Evolutionary conservation across 2,888 invertebrate species (phyloP), one percentile per base, ranked within the genome.

Genomic region (Bhutanitis thaidina): DNA sequence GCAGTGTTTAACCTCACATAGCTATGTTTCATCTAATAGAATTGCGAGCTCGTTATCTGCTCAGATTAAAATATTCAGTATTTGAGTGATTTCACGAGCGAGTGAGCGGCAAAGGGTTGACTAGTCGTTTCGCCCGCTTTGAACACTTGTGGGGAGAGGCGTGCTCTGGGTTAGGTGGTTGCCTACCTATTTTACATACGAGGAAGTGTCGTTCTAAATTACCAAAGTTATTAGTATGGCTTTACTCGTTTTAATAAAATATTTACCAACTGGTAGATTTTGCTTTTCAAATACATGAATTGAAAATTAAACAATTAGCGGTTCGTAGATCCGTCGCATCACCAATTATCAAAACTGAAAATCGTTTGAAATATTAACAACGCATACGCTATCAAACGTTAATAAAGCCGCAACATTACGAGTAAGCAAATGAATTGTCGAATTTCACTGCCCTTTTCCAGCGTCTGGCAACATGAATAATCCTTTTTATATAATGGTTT

Each of bases 11-110:
- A 83, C 80, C 77, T 85, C 81, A 77, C 78, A 79, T 73, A 79
- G 84, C 84, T 80, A 82, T 83, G 84, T 84, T 85, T 78, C 87
- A 82, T 88, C 86, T 87, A 89, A 89, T 87, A 89, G 86, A 87
- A 89, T 88, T 86, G 86, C 81, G 80, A 87, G 82, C 89, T 89
- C 86, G 89, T 89, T 89, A 89, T 89, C 87, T 88, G 88, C 79
- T 81, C 87, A 88, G 89, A 89, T 89, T 89, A 89, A 89, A 89
- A 89, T 89, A 89, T 89, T 89, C 88, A 89, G 88, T 88, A 89
- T 89, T 89, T 88, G 89, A 89, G 88, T 89, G 89, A 89, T 89
- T 89, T 89, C 85, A 89, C 89, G 89, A 88, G 77, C 79, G 89
- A 89, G 80, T 86, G 89, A 75, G 77, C 86, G 87, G 80, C 87